Evolutionary conservation across 1,140 invertebrate genomes (phyloP).

Genomic region (Leptinotarsa texana): DNA sequence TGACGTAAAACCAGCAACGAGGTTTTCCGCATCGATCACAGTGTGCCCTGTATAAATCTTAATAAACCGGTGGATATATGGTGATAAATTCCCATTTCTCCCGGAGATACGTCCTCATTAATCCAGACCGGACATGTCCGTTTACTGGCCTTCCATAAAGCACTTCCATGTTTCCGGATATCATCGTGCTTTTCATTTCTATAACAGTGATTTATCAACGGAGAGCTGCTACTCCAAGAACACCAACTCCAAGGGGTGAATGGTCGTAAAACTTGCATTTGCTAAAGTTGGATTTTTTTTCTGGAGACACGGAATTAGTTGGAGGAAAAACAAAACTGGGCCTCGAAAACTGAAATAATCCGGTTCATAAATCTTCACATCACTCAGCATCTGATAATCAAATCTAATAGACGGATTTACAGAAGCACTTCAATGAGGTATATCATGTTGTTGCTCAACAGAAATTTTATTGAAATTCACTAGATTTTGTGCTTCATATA

Average conservation of each 20-base stretch:
- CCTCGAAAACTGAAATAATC: too few species aligned
- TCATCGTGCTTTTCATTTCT: conserved; percentile 52
- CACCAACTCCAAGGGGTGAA: neutral
- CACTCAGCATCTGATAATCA: too few species aligned
- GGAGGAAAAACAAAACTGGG: too few species aligned
- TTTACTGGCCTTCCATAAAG: conserved; percentile 52
- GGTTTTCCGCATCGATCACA: neutral
- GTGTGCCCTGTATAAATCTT: conserved; percentile 54
- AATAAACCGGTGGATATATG: conserved; percentile 55
- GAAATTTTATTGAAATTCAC: too few species aligned
- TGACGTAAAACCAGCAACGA: neutral
- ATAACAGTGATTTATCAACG: conserved; percentile 50
- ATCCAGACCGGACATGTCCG: conserved; percentile 52
- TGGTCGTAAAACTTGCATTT: neutral
- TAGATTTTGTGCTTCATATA: too few species aligned
- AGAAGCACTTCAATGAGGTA: too few species aligned
- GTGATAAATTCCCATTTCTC: conserved; percentile 56
- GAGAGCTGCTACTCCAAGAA: neutral
- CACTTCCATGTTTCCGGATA: conserved; percentile 55
- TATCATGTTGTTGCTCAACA: too few species aligned
- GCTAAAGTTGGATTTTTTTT: neutral
- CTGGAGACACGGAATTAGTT: too few species aligned
- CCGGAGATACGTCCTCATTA: conserved; percentile 54
- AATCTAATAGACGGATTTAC: too few species aligned
- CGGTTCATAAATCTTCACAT: too few species aligned